These are phyloP conservation scores for Gavia stellata DNA, from an alignment of 2,113 vertebrate genomes.

Conservation along the genomic window DNA sequence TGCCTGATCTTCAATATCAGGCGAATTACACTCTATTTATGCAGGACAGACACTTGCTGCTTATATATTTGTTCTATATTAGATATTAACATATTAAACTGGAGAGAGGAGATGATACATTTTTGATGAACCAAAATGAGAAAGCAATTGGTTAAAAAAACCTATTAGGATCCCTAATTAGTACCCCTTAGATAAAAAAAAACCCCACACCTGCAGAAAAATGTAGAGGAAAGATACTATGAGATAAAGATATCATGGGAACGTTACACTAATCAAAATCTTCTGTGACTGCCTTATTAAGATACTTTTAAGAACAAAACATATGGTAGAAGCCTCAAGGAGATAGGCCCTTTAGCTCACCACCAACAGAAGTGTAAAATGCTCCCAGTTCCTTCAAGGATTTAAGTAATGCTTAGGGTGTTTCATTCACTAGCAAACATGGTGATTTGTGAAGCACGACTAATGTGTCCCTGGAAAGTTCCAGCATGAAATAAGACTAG, in stretches of 20 bases:
- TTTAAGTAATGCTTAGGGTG: slow-evolving; percentile 65
- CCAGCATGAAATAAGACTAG: slow-evolving; percentile 78
- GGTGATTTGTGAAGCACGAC: slow-evolving; percentile 85
- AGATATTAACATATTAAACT: background rate
- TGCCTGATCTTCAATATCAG: background rate
- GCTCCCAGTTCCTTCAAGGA: slow-evolving; percentile 43
- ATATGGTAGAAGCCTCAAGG: slow-evolving; percentile 49
- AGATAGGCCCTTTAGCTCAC: slow-evolving; percentile 21
- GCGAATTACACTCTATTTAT: background rate
- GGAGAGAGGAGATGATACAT: background rate
- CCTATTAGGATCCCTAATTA: background rate
- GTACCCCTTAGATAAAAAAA: background rate
- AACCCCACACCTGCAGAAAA: background rate
- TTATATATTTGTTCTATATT: background rate
- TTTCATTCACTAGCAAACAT: slow-evolving; percentile 66
- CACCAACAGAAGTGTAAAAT: slow-evolving; percentile 55
- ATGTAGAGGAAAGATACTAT: background rate
- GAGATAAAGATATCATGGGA: slow-evolving; percentile 72
- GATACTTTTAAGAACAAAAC: slow-evolving; percentile 60
- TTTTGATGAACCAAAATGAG: background rate
- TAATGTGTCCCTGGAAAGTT: slow-evolving; percentile 79
- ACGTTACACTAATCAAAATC: slow-evolving; percentile 56
- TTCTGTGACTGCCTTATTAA: slow-evolving; percentile 64
- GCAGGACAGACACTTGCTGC: background rate
- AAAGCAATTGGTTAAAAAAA: background rate